A percentile compares a stretch with the other conserved stretches of the same genome.
Conservation (phyloP, 2,113 vertebrate genomes). For the Podilymbus podiceps region DNA sequence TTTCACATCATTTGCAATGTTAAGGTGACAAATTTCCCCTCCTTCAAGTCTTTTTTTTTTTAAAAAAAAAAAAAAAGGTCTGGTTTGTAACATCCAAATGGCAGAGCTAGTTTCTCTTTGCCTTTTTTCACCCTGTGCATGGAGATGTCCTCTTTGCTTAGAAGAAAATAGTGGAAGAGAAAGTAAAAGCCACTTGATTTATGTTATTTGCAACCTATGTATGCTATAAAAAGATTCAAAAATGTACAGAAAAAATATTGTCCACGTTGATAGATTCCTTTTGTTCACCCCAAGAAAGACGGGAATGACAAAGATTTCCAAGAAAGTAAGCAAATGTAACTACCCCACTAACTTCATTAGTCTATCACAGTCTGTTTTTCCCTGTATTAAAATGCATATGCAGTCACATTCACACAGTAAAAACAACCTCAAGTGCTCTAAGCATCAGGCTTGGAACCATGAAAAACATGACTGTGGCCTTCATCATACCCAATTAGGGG, state of each 20-base stretch:
- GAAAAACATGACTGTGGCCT: conserved; percentile 51
- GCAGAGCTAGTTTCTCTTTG: background rate
- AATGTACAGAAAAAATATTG: background rate
- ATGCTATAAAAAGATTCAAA: background rate
- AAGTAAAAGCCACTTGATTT: background rate
- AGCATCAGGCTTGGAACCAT: conserved; percentile 19
- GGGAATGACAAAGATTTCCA: background rate
- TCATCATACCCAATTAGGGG: background rate
- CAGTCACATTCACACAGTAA: background rate
- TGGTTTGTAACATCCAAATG: conserved; percentile 8
- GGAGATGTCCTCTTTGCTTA: background rate
- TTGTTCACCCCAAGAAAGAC: background rate
- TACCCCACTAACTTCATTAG: conserved; percentile 9
- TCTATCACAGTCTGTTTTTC: background rate
- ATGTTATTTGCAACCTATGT: background rate
- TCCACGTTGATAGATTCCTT: background rate
- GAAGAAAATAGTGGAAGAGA: background rate
- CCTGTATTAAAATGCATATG: conserved; percentile 1
- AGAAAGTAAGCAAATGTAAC: conserved; percentile 9
- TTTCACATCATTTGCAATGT: conserved; percentile 58
- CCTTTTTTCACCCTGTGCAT: background rate
- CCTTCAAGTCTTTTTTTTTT: background rate
- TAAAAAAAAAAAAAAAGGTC: no score
- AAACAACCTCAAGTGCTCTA: conserved; percentile 35
- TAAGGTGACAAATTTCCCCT: conserved; percentile 53